Percentiles rank a stretch among this genome's conserved stretches.
Evolutionary conservation across 2,113 vertebrate genomes (phyloP).

Genomic region (Paracanthobrama guichenoti): DNA sequence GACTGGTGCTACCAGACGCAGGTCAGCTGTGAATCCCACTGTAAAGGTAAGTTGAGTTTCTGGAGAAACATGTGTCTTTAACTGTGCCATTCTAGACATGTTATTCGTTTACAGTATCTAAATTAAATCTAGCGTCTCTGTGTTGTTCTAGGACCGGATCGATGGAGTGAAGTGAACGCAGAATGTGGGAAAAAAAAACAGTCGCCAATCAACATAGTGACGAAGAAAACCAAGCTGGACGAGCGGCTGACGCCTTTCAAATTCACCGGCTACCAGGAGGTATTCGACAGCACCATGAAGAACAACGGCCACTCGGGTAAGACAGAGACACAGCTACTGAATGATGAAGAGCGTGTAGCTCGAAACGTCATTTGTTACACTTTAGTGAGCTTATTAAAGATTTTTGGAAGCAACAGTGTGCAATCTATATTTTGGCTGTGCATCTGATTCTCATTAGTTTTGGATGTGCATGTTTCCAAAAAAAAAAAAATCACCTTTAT

Average conservation of each 20-base stretch:
- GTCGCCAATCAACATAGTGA: constrained; percentile 78
- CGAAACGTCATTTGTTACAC: not conserved
- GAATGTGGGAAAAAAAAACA: constrained; percentile 63
- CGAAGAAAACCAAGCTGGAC: constrained; percentile 69
- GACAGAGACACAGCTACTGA: not conserved
- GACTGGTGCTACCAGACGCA: constrained; percentile 79
- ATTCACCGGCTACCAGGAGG: constrained; percentile 70
- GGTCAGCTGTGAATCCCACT: constrained; percentile 65
- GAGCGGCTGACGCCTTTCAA: constrained; percentile 63
- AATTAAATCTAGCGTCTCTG: not conserved
- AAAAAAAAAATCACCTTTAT: too few species aligned
- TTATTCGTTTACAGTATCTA: not conserved
- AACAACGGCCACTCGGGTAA: constrained; percentile 79
- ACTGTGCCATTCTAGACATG: not conserved
- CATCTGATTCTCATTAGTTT: not conserved
- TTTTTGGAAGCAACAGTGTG: not conserved
- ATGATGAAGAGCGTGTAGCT: not conserved
- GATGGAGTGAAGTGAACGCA: constrained; percentile 60
- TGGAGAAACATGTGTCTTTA: not conserved
- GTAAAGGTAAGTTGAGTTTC: constrained; percentile 66
- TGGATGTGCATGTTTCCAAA: too few species aligned
- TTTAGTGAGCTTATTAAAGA: not conserved
- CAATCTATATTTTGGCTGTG: not conserved
- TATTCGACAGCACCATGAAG: constrained; percentile 61
- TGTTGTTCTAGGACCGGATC: constrained; percentile 65